Evolutionary conservation across 2,113 vertebrate species (phyloP), one percentile per base, ranked within the genome.

Genomic region (Myodes glareolus): DNA sequence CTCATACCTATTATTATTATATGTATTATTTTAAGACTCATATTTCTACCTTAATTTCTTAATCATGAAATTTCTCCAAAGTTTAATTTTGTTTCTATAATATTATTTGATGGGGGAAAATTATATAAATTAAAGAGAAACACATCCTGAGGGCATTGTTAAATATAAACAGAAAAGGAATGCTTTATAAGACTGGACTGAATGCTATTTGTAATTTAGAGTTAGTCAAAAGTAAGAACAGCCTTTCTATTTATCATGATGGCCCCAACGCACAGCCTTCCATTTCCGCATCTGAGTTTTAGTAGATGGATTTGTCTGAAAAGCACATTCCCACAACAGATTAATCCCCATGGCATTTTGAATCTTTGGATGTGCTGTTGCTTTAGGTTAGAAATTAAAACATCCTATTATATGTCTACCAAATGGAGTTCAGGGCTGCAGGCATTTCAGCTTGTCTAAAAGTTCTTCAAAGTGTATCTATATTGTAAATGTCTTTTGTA

Each of bases 361-460:
- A 98, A 97, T 97, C 90, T 97, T 97, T 72, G 67, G 7, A 23
- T 96, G 97, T 96, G 88, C 82, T 96, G 85, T 86, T 96, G 39
- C 94, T 98, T 95, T 94, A 95, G 97, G 94, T 98, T 97, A 97
- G 95, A 98, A 98, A 97, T 98, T 97, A 98, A 97, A 98, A 90
- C 63, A 95, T 14, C 3, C 29, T 94, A 93, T 98, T 98, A 97
- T 97, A 39, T 91, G 82, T 93, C 97, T 97, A 94, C 68, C 50
- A 98, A 98, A 98, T 96, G 91, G 94, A 98, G 36, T 92, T 97
- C 67, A 97, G 82, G 68, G 98, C 98, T 98, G 97, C 58, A 96
- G 98, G 98, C 98, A 75, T 96, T 88, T 70, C 77, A 96, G 82
- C 96, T 97, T 97, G 88, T 97, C 1, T 23, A 93, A 95, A 98